These are phyloP conservation scores for Drosophila funebris DNA, from an alignment of 1,140 invertebrate species.

Conservation along the genomic window DNA sequence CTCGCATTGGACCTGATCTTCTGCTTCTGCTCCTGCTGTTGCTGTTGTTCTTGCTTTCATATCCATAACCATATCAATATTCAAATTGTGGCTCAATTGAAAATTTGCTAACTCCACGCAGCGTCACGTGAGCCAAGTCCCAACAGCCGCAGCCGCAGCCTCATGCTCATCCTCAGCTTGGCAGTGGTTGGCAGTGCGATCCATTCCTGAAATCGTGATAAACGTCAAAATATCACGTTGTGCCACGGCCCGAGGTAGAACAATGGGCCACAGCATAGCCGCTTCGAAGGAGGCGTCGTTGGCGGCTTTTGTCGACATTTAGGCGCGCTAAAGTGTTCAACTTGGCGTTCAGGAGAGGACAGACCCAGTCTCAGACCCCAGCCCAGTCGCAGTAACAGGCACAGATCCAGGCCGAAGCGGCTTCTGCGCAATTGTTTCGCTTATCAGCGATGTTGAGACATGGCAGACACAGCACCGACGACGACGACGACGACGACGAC, in stretches of 20 bases:
- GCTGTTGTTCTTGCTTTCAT: background rate
- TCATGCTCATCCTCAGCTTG: background rate
- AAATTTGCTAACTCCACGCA: slow-evolving; percentile 72
- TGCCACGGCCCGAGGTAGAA: slow-evolving; percentile 54
- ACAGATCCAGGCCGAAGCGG: slow-evolving; percentile 15
- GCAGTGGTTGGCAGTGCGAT: background rate
- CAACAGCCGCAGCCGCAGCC: background rate
- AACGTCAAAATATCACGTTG: slow-evolving; percentile 81
- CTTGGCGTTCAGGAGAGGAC: slow-evolving; percentile 61
- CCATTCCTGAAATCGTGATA: slow-evolving; percentile 73
- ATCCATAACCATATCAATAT: slow-evolving; percentile 67
- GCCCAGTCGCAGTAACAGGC: background rate
- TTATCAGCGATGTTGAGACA: slow-evolving; percentile 76
- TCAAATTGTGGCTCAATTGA: slow-evolving; percentile 82
- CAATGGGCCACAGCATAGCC: slow-evolving; percentile 51
- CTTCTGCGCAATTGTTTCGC: slow-evolving; percentile 75
- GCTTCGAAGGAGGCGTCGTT: slow-evolving; percentile 61
- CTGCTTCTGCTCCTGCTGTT: background rate
- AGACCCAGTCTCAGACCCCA: slow-evolving; percentile 17
- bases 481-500: slow-evolving; percentile 41
- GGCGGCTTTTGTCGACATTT: slow-evolving; percentile 69
- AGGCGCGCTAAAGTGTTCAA: slow-evolving; percentile 78
- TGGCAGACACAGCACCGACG: slow-evolving; percentile 72
- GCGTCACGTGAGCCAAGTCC: slow-evolving; percentile 21
- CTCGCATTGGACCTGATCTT: slow-evolving; percentile 1